Conservation (phyloP, 2,888 invertebrate genomes). For the Eupsilia transversa region DNA sequence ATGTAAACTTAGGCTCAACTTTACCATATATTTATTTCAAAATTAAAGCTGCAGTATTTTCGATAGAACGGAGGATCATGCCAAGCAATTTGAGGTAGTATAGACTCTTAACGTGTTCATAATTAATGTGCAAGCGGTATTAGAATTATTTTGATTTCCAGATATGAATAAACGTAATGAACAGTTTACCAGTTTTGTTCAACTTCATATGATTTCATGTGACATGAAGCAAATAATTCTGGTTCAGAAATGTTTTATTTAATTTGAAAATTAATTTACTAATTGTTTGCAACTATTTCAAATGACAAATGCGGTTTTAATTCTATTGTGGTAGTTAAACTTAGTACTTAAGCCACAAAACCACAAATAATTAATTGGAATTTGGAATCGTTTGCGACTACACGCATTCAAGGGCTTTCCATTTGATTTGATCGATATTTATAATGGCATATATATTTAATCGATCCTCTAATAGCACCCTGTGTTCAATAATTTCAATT, state of each 20-base stretch:
- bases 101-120: too few relatives aligned
- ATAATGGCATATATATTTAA: neutral
- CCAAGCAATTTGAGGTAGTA: too few relatives aligned
- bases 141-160: neutral
- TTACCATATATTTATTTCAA: too few relatives aligned
- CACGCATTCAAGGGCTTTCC: neutral
- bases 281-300: slow-evolving; percentile 9
- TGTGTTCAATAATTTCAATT: too few relatives aligned
- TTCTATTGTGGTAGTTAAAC: neutral
- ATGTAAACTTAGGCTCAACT: too few relatives aligned
- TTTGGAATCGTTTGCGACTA: neutral
- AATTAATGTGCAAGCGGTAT: too few relatives aligned
- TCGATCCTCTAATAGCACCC: neutral
- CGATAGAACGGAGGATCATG: too few relatives aligned
- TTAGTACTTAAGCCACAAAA: neutral
- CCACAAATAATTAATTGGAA: neutral
- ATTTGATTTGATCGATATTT: neutral
- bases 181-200: slow-evolving; percentile 5
- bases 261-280: slow-evolving; percentile 10
- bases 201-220: neutral
- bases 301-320: slow-evolving; percentile 17
- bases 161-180: neutral
- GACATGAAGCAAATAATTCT: neutral
- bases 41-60: too few relatives aligned
- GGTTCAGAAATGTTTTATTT: neutral